A percentile compares a stretch with the other conserved stretches of the same genome.
These are phyloP conservation scores for Maconellicoccus hirsutus DNA, from an alignment of 1,140 invertebrate genomes.

Conservation along the genomic window DNA sequence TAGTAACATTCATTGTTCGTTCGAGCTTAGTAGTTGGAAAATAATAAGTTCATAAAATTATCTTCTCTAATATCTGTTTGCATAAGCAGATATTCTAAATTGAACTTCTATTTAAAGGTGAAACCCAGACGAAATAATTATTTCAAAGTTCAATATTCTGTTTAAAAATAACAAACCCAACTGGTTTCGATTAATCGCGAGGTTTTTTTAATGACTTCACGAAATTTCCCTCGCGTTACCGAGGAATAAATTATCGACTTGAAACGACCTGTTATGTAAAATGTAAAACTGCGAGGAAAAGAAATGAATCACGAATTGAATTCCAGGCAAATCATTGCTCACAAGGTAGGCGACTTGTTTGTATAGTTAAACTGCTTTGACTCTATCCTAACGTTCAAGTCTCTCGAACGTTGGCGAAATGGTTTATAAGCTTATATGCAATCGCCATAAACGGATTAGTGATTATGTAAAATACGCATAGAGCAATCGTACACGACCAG, in stretches of 20 bases:
- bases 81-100: no score
- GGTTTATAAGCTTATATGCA: no score
- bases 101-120: no score
- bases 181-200: not conserved
- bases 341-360: not conserved
- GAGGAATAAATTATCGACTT: not conserved
- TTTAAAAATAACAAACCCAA: not conserved
- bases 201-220: not conserved
- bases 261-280: not conserved
- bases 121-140: no score
- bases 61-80: no score
- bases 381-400: not conserved
- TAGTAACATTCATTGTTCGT: no score
- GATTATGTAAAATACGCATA: not conserved
- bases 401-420: not conserved
- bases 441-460: not conserved
- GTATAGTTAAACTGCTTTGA: not conserved
- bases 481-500: no score
- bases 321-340: conserved; percentile 7
- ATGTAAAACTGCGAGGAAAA: not conserved
- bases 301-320: conserved; percentile 5
- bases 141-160: not conserved
- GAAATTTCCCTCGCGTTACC: not conserved
- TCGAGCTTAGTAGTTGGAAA: no score
- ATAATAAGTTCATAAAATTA: no score